These are phyloP conservation scores for Bimastos eiseni DNA, from an alignment of 2,888 invertebrate genomes.

Conservation along the genomic window DNA sequence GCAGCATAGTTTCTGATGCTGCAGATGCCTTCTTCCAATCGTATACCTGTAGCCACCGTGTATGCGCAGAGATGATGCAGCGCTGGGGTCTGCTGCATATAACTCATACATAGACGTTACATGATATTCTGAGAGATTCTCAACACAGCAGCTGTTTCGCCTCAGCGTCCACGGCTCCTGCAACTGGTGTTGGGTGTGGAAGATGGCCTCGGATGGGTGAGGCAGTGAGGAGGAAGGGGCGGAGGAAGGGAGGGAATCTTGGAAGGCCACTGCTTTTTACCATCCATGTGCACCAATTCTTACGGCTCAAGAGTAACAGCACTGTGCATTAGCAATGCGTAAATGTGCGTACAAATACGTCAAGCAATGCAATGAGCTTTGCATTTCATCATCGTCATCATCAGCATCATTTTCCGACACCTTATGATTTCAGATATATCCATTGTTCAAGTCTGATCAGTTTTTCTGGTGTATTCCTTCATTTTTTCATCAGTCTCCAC, in stretches of 20 bases:
- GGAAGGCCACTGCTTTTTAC: background rate
- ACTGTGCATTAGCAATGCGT: background rate
- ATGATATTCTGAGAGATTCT: background rate
- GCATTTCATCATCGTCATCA: too few species aligned
- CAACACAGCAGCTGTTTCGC: background rate
- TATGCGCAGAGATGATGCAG: background rate
- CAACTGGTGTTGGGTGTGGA: background rate
- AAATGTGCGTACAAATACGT: too few species aligned
- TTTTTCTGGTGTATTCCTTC: too few species aligned
- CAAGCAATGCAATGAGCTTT: too few species aligned
- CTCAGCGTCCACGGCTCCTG: background rate
- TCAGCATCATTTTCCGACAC: too few species aligned
- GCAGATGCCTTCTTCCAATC: background rate
- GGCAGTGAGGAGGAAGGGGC: background rate
- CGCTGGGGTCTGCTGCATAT: background rate
- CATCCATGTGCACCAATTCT: conserved; percentile 13
- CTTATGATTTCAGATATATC: too few species aligned
- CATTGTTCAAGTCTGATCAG: too few species aligned
- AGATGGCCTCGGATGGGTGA: background rate
- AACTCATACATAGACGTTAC: background rate
- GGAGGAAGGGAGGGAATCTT: background rate
- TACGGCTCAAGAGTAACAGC: background rate
- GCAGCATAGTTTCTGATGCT: background rate
- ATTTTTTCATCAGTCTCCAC: too few species aligned
- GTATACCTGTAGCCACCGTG: background rate